These are phyloP conservation scores for Syrphus vitripennis DNA, from an alignment of 2,888 invertebrate genomes.

Conservation along the genomic window DNA sequence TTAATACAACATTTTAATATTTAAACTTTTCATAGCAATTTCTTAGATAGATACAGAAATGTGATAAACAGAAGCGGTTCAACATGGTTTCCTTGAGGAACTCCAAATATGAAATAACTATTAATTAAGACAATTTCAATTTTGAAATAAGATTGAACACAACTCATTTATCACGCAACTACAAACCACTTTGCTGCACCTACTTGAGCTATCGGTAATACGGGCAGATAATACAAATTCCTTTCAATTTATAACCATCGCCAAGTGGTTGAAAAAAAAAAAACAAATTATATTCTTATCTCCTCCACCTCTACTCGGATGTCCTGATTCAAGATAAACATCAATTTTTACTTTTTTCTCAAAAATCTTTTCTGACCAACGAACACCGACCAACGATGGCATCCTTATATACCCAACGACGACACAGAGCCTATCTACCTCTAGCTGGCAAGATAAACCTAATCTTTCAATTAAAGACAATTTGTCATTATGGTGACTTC, in stretches of 20 bases:
- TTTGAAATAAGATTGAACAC: not conserved
- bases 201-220: not conserved
- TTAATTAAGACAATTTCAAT: no score
- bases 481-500: slow-evolving; percentile 78
- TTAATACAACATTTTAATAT: no score
- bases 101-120: no score
- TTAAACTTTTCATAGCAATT: no score
- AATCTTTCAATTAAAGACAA: slow-evolving; percentile 81
- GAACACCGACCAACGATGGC: not conserved
- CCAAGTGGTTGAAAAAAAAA: not conserved
- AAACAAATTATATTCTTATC: no score
- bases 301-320: not conserved
- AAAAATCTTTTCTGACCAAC: not conserved
- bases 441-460: slow-evolving; percentile 74
- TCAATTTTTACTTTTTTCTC: not conserved
- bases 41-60: no score
- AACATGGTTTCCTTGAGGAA: no score
- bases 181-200: not conserved
- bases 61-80: no score
- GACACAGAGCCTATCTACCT: not conserved
- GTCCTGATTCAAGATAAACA: not conserved
- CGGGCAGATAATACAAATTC: not conserved
- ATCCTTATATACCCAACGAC: not conserved
- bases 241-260: not conserved
- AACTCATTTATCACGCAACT: not conserved